Conservation (phyloP, 2,113 vertebrate genomes). For the Miniopterus natalensis region DNA sequence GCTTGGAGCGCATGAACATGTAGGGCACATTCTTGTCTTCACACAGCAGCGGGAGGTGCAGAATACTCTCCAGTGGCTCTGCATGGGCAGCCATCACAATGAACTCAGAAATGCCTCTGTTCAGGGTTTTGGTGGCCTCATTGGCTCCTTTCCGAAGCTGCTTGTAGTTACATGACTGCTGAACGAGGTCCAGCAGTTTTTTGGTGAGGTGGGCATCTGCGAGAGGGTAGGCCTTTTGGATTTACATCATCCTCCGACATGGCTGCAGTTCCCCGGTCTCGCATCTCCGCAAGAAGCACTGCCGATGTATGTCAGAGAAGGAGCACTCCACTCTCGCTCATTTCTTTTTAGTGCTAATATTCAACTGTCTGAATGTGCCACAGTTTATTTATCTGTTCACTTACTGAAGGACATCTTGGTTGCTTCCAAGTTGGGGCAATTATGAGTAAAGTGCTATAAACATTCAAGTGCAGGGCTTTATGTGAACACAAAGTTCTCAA, state of each 20-base stretch:
- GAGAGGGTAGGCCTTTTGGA: too few relatives aligned
- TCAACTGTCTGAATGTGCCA: not conserved
- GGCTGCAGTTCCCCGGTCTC: not conserved
- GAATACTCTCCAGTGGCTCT: too few relatives aligned
- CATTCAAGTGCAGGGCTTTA: not conserved
- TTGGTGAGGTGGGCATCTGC: too few relatives aligned
- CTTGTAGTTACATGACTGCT: too few relatives aligned
- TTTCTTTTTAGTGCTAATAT: not conserved
- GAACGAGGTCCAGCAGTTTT: too few relatives aligned
- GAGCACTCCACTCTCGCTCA: not conserved
- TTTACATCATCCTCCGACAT: slow-evolving; percentile 71
- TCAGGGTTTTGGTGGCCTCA: too few relatives aligned
- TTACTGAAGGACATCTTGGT: slow-evolving; percentile 13
- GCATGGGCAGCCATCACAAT: too few relatives aligned
- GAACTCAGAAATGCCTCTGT: too few relatives aligned
- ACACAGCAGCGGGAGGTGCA: too few relatives aligned
- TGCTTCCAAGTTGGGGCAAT: not conserved
- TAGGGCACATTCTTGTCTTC: too few relatives aligned
- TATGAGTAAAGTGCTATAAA: not conserved
- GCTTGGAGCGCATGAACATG: too few relatives aligned
- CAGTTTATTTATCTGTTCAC: not conserved
- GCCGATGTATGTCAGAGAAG: fast-evolving
- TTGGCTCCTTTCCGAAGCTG: too few relatives aligned
- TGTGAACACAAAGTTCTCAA: not conserved
- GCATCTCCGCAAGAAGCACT: not conserved